Evolutionary conservation across 1,140 invertebrate species (phyloP), one percentile per base, ranked within the genome.

Genomic region (Coenobita brevimanus): DNA sequence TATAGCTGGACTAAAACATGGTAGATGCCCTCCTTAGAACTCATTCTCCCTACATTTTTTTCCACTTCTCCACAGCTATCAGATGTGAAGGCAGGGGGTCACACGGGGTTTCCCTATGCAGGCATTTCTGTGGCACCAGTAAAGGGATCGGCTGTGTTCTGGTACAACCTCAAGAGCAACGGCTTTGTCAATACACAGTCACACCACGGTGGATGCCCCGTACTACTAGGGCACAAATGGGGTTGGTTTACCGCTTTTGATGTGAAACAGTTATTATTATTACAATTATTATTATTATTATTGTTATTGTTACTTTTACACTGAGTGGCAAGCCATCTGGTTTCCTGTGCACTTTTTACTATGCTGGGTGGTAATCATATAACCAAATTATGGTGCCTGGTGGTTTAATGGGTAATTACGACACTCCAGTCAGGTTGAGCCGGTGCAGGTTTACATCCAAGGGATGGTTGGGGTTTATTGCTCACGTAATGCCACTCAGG

Each of bases 181-280:
- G 92, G 92, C 0, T 80, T 76, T 69, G 89, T 83, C 8, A 90
- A 92, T 76, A 38, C 67, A n/a, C 41, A 86, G n/a, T 92, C 92
- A 8, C 33, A 90, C n/a, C 92, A 93, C 82, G 92, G 90, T 0
- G 92, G 91, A 3, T 93, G 92, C 82, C 92, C 92, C 2, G 92
- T 93, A 8, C 81, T 92, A 21, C 50, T 91, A 21, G 92, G 92
- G 3, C 90, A 90, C 64, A 93, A 93, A 89, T 93, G 92, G 92
- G 75, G 75, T 78, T 4, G 24, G 75, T 78, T 1, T 43, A 21
- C 2, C 2, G 1, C n/a, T 24, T 43, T 8, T n/a, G n/a, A n/a
- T n/a, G n/a, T n/a, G n/a, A n/a, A n/a, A n/a, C n/a, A n/a, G n/a
- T n/a, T n/a, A n/a, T n/a, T n/a, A n/a, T n/a, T n/a, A n/a, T n/a